Percentiles rank a stretch among this genome's conserved stretches.
Conservation (phyloP, 2,113 vertebrate genomes). For the Hassar affinis region DNA sequence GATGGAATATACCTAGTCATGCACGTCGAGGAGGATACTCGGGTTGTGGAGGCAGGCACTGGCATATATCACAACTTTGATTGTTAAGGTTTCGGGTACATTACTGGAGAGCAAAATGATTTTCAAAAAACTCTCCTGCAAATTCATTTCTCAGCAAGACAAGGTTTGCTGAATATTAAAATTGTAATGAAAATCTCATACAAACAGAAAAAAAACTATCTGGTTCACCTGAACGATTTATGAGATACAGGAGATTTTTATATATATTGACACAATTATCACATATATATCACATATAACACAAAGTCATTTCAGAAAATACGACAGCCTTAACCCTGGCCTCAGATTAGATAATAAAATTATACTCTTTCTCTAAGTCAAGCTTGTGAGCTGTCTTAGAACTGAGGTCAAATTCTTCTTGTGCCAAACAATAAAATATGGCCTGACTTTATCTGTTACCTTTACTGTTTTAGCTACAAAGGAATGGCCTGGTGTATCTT, state of each 20-base stretch:
- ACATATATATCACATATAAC: too few relatives aligned
- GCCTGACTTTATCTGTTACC: not conserved
- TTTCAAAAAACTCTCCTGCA: not conserved
- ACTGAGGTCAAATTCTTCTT: not conserved
- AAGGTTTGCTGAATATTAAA: not conserved
- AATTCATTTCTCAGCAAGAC: not conserved
- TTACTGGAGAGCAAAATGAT: not conserved
- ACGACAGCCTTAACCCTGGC: not conserved
- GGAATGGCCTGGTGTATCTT: not conserved
- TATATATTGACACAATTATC: not conserved
- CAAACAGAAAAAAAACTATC: not conserved
- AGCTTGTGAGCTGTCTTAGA: not conserved
- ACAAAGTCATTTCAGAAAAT: not conserved
- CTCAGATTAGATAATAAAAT: not conserved
- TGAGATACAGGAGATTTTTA: not conserved
- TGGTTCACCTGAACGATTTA: not conserved
- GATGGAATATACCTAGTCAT: slow-evolving; percentile 55
- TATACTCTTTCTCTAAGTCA: not conserved
- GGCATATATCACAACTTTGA: slow-evolving; percentile 58
- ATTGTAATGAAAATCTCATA: not conserved
- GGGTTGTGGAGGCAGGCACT: not conserved
- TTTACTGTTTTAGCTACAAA: not conserved
- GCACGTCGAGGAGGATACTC: slow-evolving; percentile 37
- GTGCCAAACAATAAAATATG: not conserved
- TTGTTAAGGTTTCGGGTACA: too few relatives aligned